Evolutionary conservation across 1,140 invertebrate species (phyloP).

Genomic region (Heliothis virescens): DNA sequence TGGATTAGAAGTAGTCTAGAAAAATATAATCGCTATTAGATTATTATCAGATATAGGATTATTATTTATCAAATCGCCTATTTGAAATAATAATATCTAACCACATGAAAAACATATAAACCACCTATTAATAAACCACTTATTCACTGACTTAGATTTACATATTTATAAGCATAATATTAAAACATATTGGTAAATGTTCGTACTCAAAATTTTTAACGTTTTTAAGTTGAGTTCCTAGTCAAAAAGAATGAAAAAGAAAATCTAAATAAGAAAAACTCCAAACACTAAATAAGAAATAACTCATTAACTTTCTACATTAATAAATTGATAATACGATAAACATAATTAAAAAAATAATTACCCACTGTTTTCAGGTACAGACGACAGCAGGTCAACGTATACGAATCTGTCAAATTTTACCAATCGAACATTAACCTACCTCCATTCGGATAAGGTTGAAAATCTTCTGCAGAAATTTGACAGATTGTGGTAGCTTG

Average conservation of each 20-base stretch:
- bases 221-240: no score
- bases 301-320: background rate
- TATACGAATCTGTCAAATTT: no score
- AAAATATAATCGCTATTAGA: background rate
- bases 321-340: background rate
- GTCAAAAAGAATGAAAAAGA: background rate
- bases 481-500: no score
- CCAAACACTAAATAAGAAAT: background rate
- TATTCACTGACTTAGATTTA: no score
- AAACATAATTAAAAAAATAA: background rate
- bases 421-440: no score
- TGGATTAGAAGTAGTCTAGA: conserved; percentile 6
- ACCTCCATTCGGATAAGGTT: no score
- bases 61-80: background rate
- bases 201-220: no score
- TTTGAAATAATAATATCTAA: no score
- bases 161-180: background rate
- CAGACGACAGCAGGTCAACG: no score
- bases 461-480: no score
- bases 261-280: background rate
- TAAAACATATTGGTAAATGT: background rate
- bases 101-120: no score
- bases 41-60: conserved; percentile 1
- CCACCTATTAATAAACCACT: no score
- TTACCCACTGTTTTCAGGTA: background rate